Evolutionary conservation across 2,888 invertebrate genomes (phyloP).

Genomic region (Autographa gamma): DNA sequence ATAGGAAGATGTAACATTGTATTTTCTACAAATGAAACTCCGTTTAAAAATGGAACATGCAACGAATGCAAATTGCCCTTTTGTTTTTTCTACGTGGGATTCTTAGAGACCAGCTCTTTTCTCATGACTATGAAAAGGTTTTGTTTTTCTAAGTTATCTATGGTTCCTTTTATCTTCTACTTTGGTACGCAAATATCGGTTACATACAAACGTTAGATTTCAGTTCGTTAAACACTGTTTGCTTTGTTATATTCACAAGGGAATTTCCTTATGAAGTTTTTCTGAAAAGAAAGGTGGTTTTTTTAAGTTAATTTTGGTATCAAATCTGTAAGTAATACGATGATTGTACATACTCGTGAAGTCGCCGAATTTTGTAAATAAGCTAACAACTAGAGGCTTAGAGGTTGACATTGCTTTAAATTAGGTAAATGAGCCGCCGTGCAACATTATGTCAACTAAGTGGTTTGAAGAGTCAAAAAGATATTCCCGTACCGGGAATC

Average conservation of each 20-base stretch:
- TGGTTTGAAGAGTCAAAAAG: constrained; percentile 58
- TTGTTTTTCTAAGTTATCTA: neutral
- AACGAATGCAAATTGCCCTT: neutral
- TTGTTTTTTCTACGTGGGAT: neutral
- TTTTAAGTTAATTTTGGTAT: too few species aligned
- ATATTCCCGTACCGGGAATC: constrained; percentile 91
- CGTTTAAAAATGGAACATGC: constrained; percentile 1
- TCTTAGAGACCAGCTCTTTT: neutral
- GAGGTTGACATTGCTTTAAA: too few species aligned
- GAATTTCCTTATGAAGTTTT: neutral
- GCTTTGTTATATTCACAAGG: constrained; percentile 16
- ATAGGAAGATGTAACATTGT: too few species aligned
- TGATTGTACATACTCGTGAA: too few species aligned
- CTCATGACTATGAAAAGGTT: neutral
- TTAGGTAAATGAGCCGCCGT: too few species aligned
- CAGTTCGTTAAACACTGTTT: constrained; percentile 65
- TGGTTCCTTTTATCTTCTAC: constrained; percentile 10
- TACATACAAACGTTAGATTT: constrained; percentile 50
- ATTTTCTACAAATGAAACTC: neutral
- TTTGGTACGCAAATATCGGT: constrained; percentile 42
- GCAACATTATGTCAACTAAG: too few species aligned
- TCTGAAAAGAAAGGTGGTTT: neutral
- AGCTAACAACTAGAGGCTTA: too few species aligned
- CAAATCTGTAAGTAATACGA: too few species aligned
- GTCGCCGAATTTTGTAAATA: too few species aligned